A percentile compares a stretch with the other conserved stretches of the same genome.
Evolutionary conservation across 2,797 vertebrate genomes (phyloP).

Genomic region (Orientallactaga sibirica): DNA sequence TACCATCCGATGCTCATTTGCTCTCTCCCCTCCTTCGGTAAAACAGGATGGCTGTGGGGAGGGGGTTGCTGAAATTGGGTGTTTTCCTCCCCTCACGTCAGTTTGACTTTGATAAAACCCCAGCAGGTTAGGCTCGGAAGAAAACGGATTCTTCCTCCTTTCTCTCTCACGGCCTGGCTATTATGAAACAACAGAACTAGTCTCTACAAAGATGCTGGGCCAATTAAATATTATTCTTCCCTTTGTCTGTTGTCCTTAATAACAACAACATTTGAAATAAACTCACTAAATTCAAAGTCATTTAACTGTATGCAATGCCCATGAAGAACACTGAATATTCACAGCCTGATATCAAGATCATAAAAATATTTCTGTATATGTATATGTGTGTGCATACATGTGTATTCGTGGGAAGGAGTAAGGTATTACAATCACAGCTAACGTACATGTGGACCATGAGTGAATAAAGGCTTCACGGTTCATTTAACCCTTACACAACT

Average conservation of each 20-base stretch:
- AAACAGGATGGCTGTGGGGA: not conserved
- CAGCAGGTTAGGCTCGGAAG: not conserved
- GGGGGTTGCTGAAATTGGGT: not conserved
- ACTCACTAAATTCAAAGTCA: not conserved
- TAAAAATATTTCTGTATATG: not conserved
- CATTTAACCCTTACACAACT: not conserved
- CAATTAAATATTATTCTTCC: not conserved
- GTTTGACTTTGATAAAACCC: not conserved
- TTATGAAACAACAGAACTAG: not conserved
- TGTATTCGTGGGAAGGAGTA: not conserved
- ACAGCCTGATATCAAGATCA: not conserved
- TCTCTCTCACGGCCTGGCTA: not conserved
- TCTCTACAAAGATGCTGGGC: not conserved
- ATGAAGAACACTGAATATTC: not conserved
- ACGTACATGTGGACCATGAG: not conserved
- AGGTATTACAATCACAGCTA: not conserved
- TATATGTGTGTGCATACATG: accelerated
- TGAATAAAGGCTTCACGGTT: not conserved
- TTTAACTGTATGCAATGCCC: not conserved
- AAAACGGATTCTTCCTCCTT: not conserved
- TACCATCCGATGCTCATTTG: no score
- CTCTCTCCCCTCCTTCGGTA: not conserved
- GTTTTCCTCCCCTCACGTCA: not conserved
- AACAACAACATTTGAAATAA: not conserved
- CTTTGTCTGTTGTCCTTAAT: not conserved